Percentiles rank a stretch among this genome's conserved stretches.
phyloP scores from a whole-genome alignment of 2,888 invertebrate genomes.

The Ischnus inquisitorius region DNA sequence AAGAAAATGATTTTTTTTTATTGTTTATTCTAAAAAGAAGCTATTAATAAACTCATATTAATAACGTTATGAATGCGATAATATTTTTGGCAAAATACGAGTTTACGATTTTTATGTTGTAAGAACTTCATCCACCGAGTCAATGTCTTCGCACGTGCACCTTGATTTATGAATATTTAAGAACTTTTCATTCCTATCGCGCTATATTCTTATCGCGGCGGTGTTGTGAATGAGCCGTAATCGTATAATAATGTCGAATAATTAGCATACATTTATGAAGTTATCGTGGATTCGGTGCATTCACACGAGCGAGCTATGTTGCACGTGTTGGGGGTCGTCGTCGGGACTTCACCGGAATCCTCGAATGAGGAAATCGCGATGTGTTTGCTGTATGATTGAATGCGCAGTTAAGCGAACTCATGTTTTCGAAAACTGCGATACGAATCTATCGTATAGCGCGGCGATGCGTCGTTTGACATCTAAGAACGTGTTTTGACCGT shows the following conservation, averaged over 20 bases:
- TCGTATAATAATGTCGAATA: constrained; percentile 29
- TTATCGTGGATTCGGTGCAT: neutral
- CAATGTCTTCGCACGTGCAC: neutral
- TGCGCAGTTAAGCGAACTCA: constrained; percentile 3
- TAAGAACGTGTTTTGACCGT: neutral
- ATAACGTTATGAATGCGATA: neutral
- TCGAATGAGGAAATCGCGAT: constrained; percentile 39
- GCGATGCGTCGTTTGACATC: neutral
- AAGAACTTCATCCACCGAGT: neutral
- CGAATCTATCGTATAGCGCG: neutral
- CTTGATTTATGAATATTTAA: constrained; percentile 27
- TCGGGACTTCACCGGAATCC: constrained; percentile 58
- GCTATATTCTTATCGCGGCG: constrained; percentile 16
- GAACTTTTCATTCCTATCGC: constrained; percentile 16
- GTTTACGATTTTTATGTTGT: neutral
- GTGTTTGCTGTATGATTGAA: neutral
- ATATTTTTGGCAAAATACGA: neutral
- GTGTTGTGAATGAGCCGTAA: neutral
- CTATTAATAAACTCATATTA: neutral
- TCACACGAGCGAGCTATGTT: constrained; percentile 3
- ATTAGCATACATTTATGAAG: constrained; percentile 17
- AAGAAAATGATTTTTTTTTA: neutral
- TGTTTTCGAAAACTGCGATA: constrained; percentile 24
- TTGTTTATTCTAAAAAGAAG: neutral
- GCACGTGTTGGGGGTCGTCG: neutral